Evolutionary conservation across 2,888 invertebrate species (phyloP).

Genomic region (Tipula helvola): DNA sequence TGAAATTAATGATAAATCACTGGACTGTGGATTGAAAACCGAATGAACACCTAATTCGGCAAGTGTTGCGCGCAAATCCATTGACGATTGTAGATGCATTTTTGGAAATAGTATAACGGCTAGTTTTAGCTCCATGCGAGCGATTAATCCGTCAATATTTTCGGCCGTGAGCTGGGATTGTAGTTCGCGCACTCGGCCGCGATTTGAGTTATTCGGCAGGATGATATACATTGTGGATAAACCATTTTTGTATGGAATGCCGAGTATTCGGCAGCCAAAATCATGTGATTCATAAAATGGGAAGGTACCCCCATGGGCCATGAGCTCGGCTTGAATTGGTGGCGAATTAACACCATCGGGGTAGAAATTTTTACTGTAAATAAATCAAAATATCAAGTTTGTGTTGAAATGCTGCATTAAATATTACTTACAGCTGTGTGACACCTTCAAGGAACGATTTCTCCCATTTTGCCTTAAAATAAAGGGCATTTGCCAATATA

Average conservation of each 20-base stretch:
- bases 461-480: conserved; percentile 43
- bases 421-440: background rate
- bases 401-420: background rate
- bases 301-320: background rate
- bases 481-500: conserved; percentile 47
- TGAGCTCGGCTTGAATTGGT: background rate
- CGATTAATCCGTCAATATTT: conserved; percentile 33
- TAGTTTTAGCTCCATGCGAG: conserved; percentile 28
- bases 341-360: background rate
- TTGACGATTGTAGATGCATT: conserved; percentile 51
- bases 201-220: conserved; percentile 41
- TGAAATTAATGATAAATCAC: conserved; percentile 57
- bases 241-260: conserved; percentile 52
- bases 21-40: conserved; percentile 64
- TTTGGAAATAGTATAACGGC: conserved; percentile 52
- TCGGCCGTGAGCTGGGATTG: conserved; percentile 35
- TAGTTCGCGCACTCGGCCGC: conserved; percentile 34
- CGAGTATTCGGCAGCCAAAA: conserved; percentile 42
- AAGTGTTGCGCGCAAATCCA: conserved; percentile 43
- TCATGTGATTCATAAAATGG: conserved; percentile 9
- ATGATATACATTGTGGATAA: conserved; percentile 46
- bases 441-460: background rate
- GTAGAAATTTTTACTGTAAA: background rate
- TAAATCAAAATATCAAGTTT: background rate
- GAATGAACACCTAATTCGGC: conserved; percentile 45